Evolutionary conservation across 2,113 vertebrate species (phyloP).

Genomic region (Nicator chloris): DNA sequence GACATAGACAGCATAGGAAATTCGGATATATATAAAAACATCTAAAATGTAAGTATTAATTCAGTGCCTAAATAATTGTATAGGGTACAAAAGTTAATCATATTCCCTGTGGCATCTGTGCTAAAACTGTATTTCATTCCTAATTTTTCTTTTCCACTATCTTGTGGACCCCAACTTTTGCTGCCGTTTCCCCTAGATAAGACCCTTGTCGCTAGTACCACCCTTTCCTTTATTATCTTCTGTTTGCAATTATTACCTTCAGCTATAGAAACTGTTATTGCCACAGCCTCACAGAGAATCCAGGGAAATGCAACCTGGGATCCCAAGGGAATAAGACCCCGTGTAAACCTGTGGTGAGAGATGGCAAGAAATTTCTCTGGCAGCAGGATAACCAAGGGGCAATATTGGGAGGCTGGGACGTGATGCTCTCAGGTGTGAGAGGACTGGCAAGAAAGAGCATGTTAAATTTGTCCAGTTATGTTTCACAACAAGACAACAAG

Average conservation of each 20-base stretch:
- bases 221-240: background rate
- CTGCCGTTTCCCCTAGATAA: background rate
- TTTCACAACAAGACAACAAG: background rate
- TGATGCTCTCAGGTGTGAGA: background rate
- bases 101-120: background rate
- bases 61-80: background rate
- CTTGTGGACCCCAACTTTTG: background rate
- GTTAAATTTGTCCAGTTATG: background rate
- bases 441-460: background rate
- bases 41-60: background rate
- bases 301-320: background rate
- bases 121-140: background rate
- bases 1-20: background rate
- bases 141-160: background rate
- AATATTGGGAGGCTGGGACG: background rate
- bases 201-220: background rate
- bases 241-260: background rate
- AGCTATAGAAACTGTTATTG: background rate
- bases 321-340: background rate
- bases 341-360: background rate
- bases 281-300: background rate
- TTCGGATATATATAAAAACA: background rate
- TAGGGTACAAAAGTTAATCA: rapidly evolving
- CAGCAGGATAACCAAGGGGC: background rate
- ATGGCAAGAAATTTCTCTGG: background rate